Conservation (phyloP, 2,113 vertebrate species). For the Thunnus maccoyii region DNA sequence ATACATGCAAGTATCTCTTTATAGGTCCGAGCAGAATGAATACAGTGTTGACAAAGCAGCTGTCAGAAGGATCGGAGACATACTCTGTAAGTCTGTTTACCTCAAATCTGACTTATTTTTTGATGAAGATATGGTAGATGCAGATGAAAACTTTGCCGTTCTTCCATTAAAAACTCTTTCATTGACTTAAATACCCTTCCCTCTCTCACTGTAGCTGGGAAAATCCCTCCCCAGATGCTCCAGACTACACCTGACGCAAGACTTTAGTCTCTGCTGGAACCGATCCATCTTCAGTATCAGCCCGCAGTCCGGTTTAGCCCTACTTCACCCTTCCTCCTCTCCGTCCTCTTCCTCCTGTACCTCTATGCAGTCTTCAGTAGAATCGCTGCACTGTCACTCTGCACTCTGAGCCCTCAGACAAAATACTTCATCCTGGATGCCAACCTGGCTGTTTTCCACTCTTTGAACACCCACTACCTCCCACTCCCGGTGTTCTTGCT, state of each 20-base stretch:
- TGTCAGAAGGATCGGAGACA: constrained; percentile 72
- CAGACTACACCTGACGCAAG: constrained; percentile 65
- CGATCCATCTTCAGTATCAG: constrained; percentile 30
- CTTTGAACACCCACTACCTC: background rate
- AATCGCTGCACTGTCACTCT: constrained; percentile 1
- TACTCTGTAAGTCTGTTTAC: constrained; percentile 71
- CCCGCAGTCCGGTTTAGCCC: background rate
- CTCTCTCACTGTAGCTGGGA: constrained; percentile 66
- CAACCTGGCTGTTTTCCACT: constrained; percentile 21
- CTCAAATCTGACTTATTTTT: background rate
- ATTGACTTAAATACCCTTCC: background rate
- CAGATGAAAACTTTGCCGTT: background rate
- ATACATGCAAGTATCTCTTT: background rate
- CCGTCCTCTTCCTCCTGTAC: background rate
- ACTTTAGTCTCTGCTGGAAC: constrained; percentile 68
- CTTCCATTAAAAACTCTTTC: background rate
- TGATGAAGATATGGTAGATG: background rate
- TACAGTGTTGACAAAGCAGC: constrained; percentile 76
- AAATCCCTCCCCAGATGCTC: constrained; percentile 67
- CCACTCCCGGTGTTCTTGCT: background rate
- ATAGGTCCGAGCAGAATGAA: constrained; percentile 75
- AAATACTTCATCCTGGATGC: background rate
- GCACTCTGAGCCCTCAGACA: constrained; percentile 14
- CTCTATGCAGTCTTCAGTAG: background rate
- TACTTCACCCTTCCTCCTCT: background rate